phyloP scores from a whole-genome alignment of 2,113 vertebrate genomes.

The Chloroceryle aenea region DNA sequence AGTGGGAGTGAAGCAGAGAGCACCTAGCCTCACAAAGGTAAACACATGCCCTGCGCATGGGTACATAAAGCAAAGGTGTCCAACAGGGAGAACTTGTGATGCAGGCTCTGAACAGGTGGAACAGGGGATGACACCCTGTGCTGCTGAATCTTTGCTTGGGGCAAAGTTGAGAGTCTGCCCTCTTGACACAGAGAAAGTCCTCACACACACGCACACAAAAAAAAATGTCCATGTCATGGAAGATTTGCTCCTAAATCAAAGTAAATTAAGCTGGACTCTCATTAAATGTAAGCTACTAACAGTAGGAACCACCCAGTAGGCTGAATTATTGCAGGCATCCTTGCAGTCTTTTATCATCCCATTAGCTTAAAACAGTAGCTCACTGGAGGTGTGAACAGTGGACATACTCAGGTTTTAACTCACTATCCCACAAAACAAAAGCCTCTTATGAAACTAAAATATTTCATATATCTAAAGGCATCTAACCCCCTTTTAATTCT shows the following conservation, averaged over 20 bases:
- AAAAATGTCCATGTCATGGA: fast-evolving
- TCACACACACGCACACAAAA: neutral
- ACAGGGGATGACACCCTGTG: neutral
- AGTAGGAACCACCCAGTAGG: neutral
- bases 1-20: neutral
- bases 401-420: neutral
- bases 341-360: neutral
- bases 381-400: neutral
- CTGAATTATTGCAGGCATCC: neutral
- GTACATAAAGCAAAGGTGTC: neutral
- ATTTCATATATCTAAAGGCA: neutral
- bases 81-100: slow-evolving; percentile 3
- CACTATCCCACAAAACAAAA: neutral
- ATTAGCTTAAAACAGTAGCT: neutral
- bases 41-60: fast-evolving
- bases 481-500: neutral
- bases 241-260: neutral
- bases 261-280: neutral
- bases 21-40: neutral
- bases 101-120: neutral
- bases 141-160: neutral
- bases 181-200: neutral
- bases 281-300: neutral
- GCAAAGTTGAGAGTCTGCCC: neutral
- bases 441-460: neutral